Evolutionary conservation across 2,888 invertebrate genomes (phyloP), one percentile per base, ranked within the genome.

Genomic region (Cenopis cana): DNA sequence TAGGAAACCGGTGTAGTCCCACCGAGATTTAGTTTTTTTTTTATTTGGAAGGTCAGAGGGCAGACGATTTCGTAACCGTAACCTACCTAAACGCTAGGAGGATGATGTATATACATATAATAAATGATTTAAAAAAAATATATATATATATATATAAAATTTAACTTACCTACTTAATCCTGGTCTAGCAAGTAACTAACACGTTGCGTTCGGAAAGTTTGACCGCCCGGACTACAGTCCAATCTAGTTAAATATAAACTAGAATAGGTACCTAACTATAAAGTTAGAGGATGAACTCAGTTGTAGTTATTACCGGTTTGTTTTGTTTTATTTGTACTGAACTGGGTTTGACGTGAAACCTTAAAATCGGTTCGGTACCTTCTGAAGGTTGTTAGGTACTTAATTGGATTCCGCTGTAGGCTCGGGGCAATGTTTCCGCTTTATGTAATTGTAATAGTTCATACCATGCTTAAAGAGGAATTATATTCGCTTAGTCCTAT

Each of bases 401-500:
- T 77, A 77, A 78, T 78, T 78, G 77, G 78, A 76, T 76, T 76
- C 72, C 61, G 65, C 68, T 73, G 75, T 68, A 72, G 55, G 64
- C 62, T 54, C 20, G 55, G 54, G 59, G 62, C 41, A 24, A 24
- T 59, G 49, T 60, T 68, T 46, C 62, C 71, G 55, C 55, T 49
- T 66, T 61, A 56, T 61, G 61, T 67, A 61, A 71, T 67, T 60
- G 50, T 67, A 60, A 66, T 65, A 54, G 66, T 54, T 52, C 46
- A 66, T 66, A 33, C 29, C 38, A 11, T 14, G 20, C 12, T 54
- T n/a, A 50, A 50, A 62, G 36, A 50, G 62, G 52, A 54, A 29
- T 38, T 41, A 65, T 24, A 41, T 54, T 2, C 20, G 14, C n/a
- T n/a, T n/a, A 46, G n/a, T 5, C 41, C 41, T 41, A 5, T n/a